phyloP scores from a whole-genome alignment of 30 jellyfish, hydroid and myxozoan species.

The Cassiopea xamachana region DNA sequence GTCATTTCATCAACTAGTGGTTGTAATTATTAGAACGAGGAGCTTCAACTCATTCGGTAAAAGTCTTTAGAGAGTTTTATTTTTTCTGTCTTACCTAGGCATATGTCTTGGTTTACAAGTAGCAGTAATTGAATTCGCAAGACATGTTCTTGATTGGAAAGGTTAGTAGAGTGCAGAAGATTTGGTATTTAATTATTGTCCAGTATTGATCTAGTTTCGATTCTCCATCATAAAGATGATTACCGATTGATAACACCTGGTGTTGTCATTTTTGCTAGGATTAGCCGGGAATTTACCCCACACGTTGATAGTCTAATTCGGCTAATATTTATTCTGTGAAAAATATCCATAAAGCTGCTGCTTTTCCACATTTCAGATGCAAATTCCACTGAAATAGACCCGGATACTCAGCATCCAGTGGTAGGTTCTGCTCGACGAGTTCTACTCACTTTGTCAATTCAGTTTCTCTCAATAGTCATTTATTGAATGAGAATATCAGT shows the following conservation, averaged over 20 bases:
- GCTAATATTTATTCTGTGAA: no score
- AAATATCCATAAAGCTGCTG: no score
- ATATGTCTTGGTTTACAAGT: constrained; percentile 97
- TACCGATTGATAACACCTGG: no score
- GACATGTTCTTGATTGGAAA: constrained; percentile 91
- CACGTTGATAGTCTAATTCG: no score
- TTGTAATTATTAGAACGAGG: no score
- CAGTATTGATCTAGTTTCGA: no score
- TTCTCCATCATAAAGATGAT: no score
- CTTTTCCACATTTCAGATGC: constrained; percentile 68
- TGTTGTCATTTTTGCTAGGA: no score
- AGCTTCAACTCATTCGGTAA: not conserved
- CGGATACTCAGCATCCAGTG: constrained; percentile 94
- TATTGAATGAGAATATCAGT: no score
- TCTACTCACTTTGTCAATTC: not conserved
- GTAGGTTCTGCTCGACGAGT: constrained; percentile 47
- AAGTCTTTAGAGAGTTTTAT: not conserved
- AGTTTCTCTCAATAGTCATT: no score
- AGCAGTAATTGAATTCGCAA: constrained; percentile 92
- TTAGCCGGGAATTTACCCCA: no score
- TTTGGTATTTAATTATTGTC: not conserved
- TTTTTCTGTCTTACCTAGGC: constrained; percentile 41
- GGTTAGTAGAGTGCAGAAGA: constrained; percentile 28
- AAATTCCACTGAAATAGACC: constrained; percentile 94
- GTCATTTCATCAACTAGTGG: no score